These are phyloP conservation scores for Mus spretus DNA, from an alignment of 2,797 vertebrate genomes.

Conservation along the genomic window DNA sequence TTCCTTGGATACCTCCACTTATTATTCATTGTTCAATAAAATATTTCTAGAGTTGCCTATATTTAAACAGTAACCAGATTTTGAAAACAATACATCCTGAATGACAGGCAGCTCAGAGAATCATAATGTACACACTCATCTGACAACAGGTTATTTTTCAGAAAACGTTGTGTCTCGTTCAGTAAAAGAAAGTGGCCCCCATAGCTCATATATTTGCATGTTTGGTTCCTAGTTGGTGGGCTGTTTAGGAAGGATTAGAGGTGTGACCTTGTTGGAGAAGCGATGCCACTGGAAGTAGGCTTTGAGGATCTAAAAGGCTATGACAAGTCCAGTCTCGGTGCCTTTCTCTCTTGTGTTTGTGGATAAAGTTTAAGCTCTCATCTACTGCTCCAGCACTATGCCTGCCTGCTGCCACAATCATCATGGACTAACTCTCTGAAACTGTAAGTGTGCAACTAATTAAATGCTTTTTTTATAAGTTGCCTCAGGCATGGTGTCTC, in stretches of 20 bases:
- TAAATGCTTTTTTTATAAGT: background rate
- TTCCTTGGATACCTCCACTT: conserved; percentile 43
- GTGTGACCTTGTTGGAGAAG: background rate
- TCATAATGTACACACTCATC: background rate
- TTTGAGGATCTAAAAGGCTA: background rate
- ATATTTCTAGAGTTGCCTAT: conserved; percentile 58
- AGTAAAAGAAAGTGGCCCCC: background rate
- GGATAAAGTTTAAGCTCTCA: background rate
- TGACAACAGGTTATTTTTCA: conserved; percentile 24
- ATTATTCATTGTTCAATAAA: conserved; percentile 31
- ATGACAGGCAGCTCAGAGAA: conserved; percentile 34
- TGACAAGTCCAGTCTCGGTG: background rate
- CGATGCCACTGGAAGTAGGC: background rate
- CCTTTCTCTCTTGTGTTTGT: background rate
- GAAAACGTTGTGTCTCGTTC: background rate
- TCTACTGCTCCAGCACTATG: background rate
- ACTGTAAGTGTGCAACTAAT: background rate
- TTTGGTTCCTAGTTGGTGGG: background rate
- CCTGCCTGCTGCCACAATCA: background rate
- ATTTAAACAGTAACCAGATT: conserved; percentile 49
- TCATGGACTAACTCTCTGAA: background rate
- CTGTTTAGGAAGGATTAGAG: no score
- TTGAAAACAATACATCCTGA: conserved; percentile 44
- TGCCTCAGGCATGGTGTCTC: background rate
- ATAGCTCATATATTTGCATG: background rate